phyloP scores from a whole-genome alignment of 2,113 vertebrate species.

The Pangasianodon hypophthalmus region DNA sequence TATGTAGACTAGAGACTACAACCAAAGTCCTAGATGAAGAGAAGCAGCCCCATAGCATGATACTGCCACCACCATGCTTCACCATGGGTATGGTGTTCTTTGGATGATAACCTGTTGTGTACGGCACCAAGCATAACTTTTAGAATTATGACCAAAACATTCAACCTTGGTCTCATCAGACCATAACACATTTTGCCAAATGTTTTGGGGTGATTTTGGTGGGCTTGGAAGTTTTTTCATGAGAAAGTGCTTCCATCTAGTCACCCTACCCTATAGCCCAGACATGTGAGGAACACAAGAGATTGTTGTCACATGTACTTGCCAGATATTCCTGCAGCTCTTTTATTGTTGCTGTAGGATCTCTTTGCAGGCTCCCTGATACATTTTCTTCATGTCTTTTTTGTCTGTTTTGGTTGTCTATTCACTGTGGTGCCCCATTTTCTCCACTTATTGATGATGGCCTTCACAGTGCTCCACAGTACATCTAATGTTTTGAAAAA shows the following conservation, averaged over 20 bases:
- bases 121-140: not conserved
- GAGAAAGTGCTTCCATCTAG: not conserved
- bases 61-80: not conserved
- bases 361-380: not conserved
- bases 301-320: no score
- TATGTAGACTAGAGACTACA: not conserved
- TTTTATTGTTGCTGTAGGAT: not conserved
- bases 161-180: not conserved
- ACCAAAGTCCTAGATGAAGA: not conserved
- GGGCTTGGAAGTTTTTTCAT: not conserved
- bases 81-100: not conserved
- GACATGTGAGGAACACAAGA: no score
- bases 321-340: not conserved
- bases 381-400: not conserved
- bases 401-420: not conserved
- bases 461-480: not conserved
- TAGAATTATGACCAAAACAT: not conserved
- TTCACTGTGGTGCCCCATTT: not conserved
- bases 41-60: not conserved
- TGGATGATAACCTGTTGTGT: not conserved
- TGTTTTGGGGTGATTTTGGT: not conserved
- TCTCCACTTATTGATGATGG: not conserved
- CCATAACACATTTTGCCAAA: not conserved
- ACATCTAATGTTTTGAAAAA: not conserved
- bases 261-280: no score